Evolutionary conservation across 2,113 vertebrate species (phyloP), one percentile per base, ranked within the genome.

Genomic region (Ailurus styani): DNA sequence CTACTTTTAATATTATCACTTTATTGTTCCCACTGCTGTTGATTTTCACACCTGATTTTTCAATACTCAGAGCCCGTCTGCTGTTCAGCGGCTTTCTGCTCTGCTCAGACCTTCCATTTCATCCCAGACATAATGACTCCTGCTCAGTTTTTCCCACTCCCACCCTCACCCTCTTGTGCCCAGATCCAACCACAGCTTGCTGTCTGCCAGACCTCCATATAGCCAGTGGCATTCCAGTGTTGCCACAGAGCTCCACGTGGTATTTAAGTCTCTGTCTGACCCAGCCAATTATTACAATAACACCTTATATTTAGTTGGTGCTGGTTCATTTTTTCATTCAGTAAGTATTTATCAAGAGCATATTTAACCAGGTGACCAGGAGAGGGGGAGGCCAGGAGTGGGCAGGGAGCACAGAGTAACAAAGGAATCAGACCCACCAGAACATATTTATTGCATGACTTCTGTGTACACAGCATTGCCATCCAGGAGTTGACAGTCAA

Each of bases 151-250:
- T 98, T 97, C 95, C 96, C 96, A 94, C 84, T 87, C 91, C 87
- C 57, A 95, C 96, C 85, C 90, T 97, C 82, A 96, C 82, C 66
- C 70, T 96, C 78, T 93, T 94, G 86, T 98, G 98, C 85, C 94
- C 97, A 98, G n/a, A 91, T 91, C 70, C 86, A 98, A 98, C 97
- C 98, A 96, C 96, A 97, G 68, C 31, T 88, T 86, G 47, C 34
- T 93, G 20, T 91, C 78, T 97, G 94, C 95, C 96, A 98, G 97
- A 98, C 97, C 95, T 96, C 98, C 88, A 94, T 97, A 94, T 96
- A 96, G 77, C 82, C 94, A 97, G 84, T 97, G 94, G 89, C 93
- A 98, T 98, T 96, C 97, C 91, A 60, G 0, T 9, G 60, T 77
- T 96, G 86, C 96, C 97, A 95, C 97, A 97, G 96, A 94, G 86